Evolutionary conservation across 1,140 invertebrate species (phyloP).

Genomic region (Coptotermes formosanus): DNA sequence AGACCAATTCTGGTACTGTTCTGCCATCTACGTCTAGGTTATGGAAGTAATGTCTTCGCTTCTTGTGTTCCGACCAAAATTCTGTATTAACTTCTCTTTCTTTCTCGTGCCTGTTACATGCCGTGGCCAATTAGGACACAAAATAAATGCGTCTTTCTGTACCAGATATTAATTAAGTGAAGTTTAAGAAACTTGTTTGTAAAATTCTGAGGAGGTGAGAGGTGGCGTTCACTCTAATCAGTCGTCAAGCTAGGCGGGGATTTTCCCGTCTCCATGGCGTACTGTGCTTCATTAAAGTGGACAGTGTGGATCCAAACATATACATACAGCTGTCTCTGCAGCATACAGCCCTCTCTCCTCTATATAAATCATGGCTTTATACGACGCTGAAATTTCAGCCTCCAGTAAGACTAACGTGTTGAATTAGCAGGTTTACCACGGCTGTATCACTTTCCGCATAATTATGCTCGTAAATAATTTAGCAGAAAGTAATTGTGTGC

Average conservation of each 20-base stretch:
- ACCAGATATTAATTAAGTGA: no score
- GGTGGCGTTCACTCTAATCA: neutral
- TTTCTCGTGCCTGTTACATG: no score
- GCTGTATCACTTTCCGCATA: neutral
- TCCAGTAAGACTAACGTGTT: neutral
- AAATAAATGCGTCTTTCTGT: no score
- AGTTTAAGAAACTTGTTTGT: no score
- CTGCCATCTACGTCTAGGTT: no score
- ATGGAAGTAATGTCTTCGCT: no score
- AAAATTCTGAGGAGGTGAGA: no score
- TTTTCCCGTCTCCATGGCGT: neutral
- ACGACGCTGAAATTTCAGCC: neutral
- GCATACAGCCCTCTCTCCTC: neutral
- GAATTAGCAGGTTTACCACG: neutral
- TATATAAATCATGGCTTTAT: neutral
- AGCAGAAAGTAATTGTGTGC: slow-evolving; percentile 16
- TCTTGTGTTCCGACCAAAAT: no score
- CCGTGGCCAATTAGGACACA: no score
- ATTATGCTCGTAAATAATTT: slow-evolving; percentile 11
- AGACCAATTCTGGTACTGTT: no score
- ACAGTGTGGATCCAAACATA: neutral
- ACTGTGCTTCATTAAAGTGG: neutral
- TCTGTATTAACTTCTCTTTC: no score
- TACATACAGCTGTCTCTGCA: neutral
- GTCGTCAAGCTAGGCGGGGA: neutral